phyloP scores from a whole-genome alignment of 1,140 invertebrate species.

The Pemphigus obesinymphae region DNA sequence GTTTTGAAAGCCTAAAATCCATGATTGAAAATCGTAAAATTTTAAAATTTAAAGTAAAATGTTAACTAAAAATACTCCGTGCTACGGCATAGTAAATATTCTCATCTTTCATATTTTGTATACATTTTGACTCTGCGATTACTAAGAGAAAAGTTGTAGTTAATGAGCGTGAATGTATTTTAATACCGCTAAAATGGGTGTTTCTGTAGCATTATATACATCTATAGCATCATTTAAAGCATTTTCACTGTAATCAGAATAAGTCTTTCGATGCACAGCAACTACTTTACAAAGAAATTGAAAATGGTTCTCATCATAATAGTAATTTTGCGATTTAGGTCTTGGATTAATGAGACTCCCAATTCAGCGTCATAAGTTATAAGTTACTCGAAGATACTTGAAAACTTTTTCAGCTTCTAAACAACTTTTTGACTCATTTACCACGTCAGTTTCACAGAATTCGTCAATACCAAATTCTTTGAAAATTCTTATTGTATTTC shows the following conservation, averaged over 20 bases:
- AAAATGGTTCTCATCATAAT: constrained; percentile 31
- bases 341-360: constrained; percentile 44
- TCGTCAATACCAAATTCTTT: background rate
- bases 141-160: too few relatives aligned
- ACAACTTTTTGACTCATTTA: background rate
- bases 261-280: background rate
- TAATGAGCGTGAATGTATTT: too few relatives aligned
- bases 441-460: background rate
- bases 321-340: constrained; percentile 44
- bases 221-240: background rate
- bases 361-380: constrained; percentile 46
- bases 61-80: too few relatives aligned
- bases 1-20: too few relatives aligned
- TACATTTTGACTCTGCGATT: too few relatives aligned
- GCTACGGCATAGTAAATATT: too few relatives aligned
- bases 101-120: too few relatives aligned
- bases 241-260: background rate
- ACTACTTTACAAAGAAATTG: constrained; percentile 20
- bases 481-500: background rate
- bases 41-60: too few relatives aligned
- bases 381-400: constrained; percentile 44
- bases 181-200: too few relatives aligned
- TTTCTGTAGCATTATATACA: too few relatives aligned
- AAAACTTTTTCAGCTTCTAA: constrained; percentile 44
- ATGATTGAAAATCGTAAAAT: too few relatives aligned